These are phyloP conservation scores for Ferdinandea cuprea DNA, from an alignment of 2,888 invertebrate genomes.

Conservation along the genomic window DNA sequence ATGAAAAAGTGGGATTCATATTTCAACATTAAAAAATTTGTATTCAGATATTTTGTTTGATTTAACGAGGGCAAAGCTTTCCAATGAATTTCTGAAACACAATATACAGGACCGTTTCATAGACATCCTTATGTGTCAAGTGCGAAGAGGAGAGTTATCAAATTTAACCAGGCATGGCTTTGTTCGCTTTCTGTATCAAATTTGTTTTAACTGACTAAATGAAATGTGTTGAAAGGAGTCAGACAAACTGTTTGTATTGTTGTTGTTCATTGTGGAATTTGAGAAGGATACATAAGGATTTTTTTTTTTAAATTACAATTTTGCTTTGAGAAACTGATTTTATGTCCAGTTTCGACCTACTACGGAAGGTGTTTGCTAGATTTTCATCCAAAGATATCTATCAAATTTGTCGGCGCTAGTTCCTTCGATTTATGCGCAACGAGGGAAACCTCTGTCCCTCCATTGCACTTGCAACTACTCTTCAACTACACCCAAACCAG, in stretches of 20 bases:
- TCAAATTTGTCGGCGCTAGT: too few species aligned
- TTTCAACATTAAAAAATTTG: conserved; percentile 47
- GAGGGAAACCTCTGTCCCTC: too few species aligned
- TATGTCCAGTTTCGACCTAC: too few species aligned
- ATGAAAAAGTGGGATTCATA: conserved; percentile 40
- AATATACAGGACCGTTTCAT: conserved; percentile 32
- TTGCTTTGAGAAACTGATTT: too few species aligned
- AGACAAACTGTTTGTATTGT: not conserved
- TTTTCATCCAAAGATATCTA: too few species aligned
- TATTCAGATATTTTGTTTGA: conserved; percentile 13
- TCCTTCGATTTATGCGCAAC: too few species aligned
- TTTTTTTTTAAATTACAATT: too few species aligned
- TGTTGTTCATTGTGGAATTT: too few species aligned
- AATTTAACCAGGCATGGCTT: conserved; percentile 27
- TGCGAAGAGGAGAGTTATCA: conserved; percentile 32
- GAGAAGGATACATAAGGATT: too few species aligned
- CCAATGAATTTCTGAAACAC: not conserved
- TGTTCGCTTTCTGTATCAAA: not conserved
- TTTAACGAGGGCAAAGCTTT: conserved; percentile 21
- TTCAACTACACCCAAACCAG: too few species aligned
- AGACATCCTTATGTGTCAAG: conserved; percentile 35
- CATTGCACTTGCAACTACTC: too few species aligned
- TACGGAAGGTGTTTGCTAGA: too few species aligned
- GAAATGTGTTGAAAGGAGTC: conserved; percentile 13
- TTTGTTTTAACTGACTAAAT: conserved; percentile 2